Evolutionary conservation across 2,797 vertebrate genomes (phyloP).

Genomic region (Sorex maritimensis): DNA sequence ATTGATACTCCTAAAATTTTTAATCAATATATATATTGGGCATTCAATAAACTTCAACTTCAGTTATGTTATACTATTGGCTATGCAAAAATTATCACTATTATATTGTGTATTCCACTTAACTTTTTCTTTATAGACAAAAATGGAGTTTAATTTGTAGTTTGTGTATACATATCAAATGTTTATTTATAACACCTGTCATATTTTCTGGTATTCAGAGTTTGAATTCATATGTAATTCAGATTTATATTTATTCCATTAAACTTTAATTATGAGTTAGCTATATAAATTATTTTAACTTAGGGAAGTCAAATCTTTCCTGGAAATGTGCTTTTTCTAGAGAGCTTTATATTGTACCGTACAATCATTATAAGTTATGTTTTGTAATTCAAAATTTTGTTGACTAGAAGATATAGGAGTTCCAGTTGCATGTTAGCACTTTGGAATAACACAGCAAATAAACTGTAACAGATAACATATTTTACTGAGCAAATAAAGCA

Average conservation of each 20-base stretch:
- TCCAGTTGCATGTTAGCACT: neutral
- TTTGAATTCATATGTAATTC: neutral
- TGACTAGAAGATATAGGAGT: conserved; percentile 2
- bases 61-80: neutral
- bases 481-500: neutral
- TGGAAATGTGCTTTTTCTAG: neutral
- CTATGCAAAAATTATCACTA: neutral
- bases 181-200: neutral
- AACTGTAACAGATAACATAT: neutral
- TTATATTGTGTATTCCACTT: neutral
- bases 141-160: neutral
- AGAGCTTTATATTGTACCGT: neutral
- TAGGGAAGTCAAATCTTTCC: conserved; percentile 31
- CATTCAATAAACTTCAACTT: neutral
- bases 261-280: conserved; percentile 60
- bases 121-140: neutral
- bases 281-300: conserved; percentile 48
- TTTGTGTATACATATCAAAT: neutral
- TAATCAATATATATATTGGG: neutral
- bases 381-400: conserved; percentile 18
- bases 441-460: neutral
- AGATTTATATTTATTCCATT: neutral
- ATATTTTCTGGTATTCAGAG: conserved; percentile 39
- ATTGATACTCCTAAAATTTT: conserved; percentile 4
- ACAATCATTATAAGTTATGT: conserved; percentile 4